Evolutionary conservation across 2,888 invertebrate species (phyloP).

Genomic region (Drosophila cracens): DNA sequence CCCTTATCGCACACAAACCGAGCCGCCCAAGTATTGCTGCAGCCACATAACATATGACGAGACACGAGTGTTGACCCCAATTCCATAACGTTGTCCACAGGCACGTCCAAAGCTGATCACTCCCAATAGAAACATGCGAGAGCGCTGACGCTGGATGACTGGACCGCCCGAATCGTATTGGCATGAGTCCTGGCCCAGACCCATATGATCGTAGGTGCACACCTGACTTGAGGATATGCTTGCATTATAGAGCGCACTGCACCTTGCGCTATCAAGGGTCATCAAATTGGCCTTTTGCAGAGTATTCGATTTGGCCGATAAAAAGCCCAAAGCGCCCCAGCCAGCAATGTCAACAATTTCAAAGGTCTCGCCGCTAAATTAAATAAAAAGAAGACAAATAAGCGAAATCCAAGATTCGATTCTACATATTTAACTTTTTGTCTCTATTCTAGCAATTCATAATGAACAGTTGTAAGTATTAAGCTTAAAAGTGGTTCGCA

Average conservation of each 20-base stretch:
- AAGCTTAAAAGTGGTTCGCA: not conserved
- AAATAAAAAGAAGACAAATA: not conserved
- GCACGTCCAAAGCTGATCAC: conserved; percentile 86
- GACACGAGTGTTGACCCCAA: conserved; percentile 87
- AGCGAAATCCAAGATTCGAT: not conserved
- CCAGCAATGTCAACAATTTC: conserved; percentile 79
- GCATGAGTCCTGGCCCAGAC: conserved; percentile 85
- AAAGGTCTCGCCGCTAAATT: conserved; percentile 44
- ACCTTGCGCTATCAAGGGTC: conserved; percentile 71
- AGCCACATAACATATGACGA: conserved; percentile 87
- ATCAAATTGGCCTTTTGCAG: conserved; percentile 86
- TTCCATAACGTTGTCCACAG: conserved; percentile 85
- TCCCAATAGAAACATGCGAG: conserved; percentile 85
- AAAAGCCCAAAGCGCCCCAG: conserved; percentile 86
- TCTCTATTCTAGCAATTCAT: not conserved
- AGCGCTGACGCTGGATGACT: conserved; percentile 83
- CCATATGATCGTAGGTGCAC: conserved; percentile 75
- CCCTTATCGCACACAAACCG: conserved; percentile 61
- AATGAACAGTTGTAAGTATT: not conserved
- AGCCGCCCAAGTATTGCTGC: conserved; percentile 72
- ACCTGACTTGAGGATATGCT: conserved; percentile 55
- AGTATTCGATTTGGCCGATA: conserved; percentile 85
- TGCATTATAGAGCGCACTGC: conserved; percentile 59
- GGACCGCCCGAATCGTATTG: conserved; percentile 87
- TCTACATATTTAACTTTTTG: not conserved